Base-by-base conservation (phyloP, 2,113 vertebrate species). In the Atrichornis clamosus region DNA sequence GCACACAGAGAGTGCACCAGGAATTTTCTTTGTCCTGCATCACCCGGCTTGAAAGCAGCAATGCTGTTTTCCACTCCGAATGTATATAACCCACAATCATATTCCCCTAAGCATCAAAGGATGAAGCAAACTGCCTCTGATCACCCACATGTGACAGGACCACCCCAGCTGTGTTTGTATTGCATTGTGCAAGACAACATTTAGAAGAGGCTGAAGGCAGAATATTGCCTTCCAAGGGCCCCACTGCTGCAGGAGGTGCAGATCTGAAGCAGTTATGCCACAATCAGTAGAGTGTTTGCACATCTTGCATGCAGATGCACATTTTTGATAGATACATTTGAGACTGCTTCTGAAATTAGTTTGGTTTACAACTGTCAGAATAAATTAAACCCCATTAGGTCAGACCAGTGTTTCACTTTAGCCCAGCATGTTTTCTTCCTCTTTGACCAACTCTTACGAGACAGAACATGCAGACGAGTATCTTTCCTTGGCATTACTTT, bases 121-220 rank as follows among this genome's bases (percentile, higher is more conserved):
- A 42, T 0, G 0, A 65, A 41, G 72, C 65, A 68, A 47, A 75
- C 21, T 76, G 62, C 42, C n/a, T 28, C 15, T 7, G 24, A 44
- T 21, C 60, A 59, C 8, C 27, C 46, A 13, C 0, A 0, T 1
- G 2, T 37, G 74, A 63, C 42, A 68, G 19, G 7, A 84, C 14
- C 46, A 69, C 28, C 46, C 80, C 55, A 46, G 17, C 12, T 73
- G 47, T 62, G 52, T 32, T 73, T 80, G 70, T n/a, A n/a, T 41
- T 85, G 79, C 33, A 73, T 49, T 1, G 7, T 26, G 27, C 74
- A 73, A 58, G 41, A 68, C 37, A 46, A 22, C 4, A 9, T 37
- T 24, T 13, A 28, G 18, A 58, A 21, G 44, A 59, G 23, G 27
- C 59, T 86, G 81, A 76, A 65, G 32, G 74, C 65, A 53, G 46